Base-by-base conservation (phyloP, 2,113 vertebrate genomes). In the Pyxicephalus adspersus region DNA sequence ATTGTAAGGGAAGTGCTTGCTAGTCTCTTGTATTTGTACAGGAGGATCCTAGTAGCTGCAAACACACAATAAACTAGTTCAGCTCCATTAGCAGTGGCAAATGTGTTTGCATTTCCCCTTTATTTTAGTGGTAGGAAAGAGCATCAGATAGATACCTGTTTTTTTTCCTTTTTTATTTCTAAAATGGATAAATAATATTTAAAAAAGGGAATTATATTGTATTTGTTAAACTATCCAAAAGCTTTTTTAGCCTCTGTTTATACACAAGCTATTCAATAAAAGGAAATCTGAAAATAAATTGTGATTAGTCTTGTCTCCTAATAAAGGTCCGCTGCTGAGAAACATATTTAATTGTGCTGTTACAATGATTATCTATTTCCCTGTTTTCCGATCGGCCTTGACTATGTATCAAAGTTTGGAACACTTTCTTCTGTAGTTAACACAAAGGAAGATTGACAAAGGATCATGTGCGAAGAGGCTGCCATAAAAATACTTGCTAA, bases 211-310 rank as follows among this genome's bases (percentile, higher is more conserved):
- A 87, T 81, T 6, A 84, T 89, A 76, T 61, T 90, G 87, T 88
- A 88, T 82, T 85, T 29, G 83, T 86, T 84, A 77, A 5, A 18
- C 3, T 26, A 67, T 85, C 81, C 81, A 57, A 86, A 89, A 86
- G 88, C 88, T 86, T 91, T 92, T 91, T 85, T 89, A 89, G 87
- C 86, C 90, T 87, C 89, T 88, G 85, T 92, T 92, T 92, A 90
- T 92, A 92, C 86, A 89, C 89, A 88, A 87, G 61, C 80, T 89
- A 89, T 90, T 90, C 90, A 92, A 92, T 92, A 92, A 92, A 88
- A 89, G 54, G 38, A 74, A 34, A 58, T 55, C 71, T 74, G 26
- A 55, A 74, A 74, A 25, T 73, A 38, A 38, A 74, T 19, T 57
- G 11, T 73, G 26, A 29, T 11, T 57, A 50, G n/a, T n/a, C 6